phyloP scores from a whole-genome alignment of 2,797 vertebrate species.

The Xiphorhynchus erythropygius region DNA sequence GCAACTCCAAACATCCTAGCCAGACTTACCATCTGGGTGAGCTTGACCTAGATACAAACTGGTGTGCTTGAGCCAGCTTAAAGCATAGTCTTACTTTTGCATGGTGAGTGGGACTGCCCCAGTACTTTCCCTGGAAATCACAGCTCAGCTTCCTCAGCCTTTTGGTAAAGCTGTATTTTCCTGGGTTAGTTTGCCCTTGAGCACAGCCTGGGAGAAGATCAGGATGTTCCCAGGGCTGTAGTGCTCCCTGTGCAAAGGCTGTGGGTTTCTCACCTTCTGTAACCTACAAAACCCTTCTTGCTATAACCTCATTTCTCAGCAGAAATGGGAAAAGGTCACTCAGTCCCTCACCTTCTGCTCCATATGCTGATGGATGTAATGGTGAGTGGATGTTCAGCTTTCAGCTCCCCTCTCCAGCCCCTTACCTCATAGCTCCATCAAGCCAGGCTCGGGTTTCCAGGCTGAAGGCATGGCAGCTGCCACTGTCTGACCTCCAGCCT shows the following conservation, averaged over 20 bases:
- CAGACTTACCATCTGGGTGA: neutral
- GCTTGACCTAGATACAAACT: neutral
- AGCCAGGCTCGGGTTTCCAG: slow-evolving; percentile 25
- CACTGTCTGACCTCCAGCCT: neutral
- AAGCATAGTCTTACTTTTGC: neutral
- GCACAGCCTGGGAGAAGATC: too few relatives aligned
- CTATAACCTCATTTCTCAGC: neutral
- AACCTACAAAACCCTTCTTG: neutral
- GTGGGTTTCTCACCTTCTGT: neutral
- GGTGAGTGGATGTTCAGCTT: neutral
- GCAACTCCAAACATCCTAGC: neutral
- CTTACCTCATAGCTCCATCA: slow-evolving; percentile 11
- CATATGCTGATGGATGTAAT: neutral
- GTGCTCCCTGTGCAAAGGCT: neutral
- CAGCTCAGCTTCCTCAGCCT: neutral
- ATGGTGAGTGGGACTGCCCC: neutral
- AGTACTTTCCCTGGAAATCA: neutral
- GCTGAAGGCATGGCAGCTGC: slow-evolving; percentile 13
- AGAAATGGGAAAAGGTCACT: neutral
- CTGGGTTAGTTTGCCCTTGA: fast-evolving
- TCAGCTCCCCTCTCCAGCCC: neutral
- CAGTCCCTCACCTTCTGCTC: neutral
- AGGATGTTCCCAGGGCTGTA: neutral
- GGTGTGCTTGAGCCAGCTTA: neutral
- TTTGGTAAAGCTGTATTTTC: neutral